A percentile compares a stretch with the other conserved stretches of the same genome.
Evolutionary conservation across 2,797 vertebrate genomes (phyloP).

Genomic region (Emydoidea blandingii): DNA sequence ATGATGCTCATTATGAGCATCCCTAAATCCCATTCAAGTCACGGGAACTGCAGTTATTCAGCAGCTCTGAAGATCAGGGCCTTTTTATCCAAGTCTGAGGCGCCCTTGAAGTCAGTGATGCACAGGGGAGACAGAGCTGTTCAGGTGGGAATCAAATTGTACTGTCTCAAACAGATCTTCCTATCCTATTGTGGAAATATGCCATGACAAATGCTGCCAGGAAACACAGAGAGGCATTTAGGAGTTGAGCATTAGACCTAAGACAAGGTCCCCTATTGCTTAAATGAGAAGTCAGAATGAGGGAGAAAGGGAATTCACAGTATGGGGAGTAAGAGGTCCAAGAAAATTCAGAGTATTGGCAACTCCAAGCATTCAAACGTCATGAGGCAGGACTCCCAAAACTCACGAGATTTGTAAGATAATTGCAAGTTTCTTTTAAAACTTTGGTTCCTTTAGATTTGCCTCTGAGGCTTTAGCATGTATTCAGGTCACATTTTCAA

Average conservation of each 20-base stretch:
- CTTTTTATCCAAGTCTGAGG: not conserved
- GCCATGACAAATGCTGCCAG: not conserved
- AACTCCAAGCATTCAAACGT: not conserved
- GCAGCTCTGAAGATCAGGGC: not conserved
- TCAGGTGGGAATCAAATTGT: not conserved
- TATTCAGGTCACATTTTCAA: not conserved
- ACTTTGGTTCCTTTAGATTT: not conserved
- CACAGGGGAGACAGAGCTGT: not conserved
- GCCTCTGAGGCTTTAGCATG: not conserved
- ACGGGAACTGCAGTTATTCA: constrained; percentile 14
- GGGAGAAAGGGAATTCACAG: not conserved
- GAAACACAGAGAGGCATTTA: not conserved
- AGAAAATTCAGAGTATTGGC: not conserved
- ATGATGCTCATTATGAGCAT: constrained; percentile 1
- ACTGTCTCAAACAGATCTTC: not conserved
- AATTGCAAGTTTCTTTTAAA: not conserved
- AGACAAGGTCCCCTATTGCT: not conserved
- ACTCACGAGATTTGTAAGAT: not conserved
- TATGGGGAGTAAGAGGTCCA: not conserved
- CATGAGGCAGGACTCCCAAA: not conserved
- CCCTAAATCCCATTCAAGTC: not conserved
- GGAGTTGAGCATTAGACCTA: not conserved
- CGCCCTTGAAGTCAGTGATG: constrained; percentile 17
- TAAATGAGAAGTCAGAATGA: not conserved
- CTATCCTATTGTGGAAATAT: not conserved